These are phyloP conservation scores for Lysiphlebus fabarum DNA, from an alignment of 1,140 invertebrate species.

Conservation along the genomic window DNA sequence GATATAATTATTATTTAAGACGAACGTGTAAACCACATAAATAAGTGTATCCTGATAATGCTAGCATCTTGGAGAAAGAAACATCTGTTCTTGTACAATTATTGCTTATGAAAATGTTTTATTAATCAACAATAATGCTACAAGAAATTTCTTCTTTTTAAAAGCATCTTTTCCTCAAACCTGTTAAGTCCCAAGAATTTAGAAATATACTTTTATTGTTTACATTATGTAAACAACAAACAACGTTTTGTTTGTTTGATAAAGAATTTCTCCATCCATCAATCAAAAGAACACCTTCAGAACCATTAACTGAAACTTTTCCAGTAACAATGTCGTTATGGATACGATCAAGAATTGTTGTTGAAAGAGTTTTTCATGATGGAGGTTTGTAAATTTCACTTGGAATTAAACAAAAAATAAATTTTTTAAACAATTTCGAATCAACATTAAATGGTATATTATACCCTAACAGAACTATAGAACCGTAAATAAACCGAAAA, in stretches of 20 bases:
- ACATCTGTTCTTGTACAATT: too few relatives aligned
- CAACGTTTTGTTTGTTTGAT: constrained; percentile 9
- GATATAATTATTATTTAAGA: too few relatives aligned
- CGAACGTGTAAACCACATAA: too few relatives aligned
- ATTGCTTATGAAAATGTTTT: too few relatives aligned
- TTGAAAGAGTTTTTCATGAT: constrained; percentile 7
- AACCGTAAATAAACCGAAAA: too few relatives aligned
- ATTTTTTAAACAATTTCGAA: not conserved
- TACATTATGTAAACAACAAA: constrained; percentile 2
- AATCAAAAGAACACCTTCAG: constrained; percentile 8
- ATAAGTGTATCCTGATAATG: too few relatives aligned
- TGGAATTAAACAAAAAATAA: not conserved
- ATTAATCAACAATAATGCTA: too few relatives aligned
- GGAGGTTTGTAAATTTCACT: not conserved
- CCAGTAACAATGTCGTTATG: not conserved
- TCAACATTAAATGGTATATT: constrained; percentile 3
- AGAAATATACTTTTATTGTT: constrained; percentile 4
- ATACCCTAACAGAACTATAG: not conserved
- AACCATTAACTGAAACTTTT: not conserved
- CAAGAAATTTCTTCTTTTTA: too few relatives aligned
- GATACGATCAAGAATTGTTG: not conserved
- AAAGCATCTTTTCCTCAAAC: not conserved
- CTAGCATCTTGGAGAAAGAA: too few relatives aligned
- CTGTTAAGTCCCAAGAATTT: constrained; percentile 14
- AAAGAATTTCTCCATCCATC: constrained; percentile 15